A percentile compares a stretch with the other conserved stretches of the same genome.
These are phyloP conservation scores for Bellardia bayeri DNA, from an alignment of 2,888 invertebrate genomes.

Conservation along the genomic window DNA sequence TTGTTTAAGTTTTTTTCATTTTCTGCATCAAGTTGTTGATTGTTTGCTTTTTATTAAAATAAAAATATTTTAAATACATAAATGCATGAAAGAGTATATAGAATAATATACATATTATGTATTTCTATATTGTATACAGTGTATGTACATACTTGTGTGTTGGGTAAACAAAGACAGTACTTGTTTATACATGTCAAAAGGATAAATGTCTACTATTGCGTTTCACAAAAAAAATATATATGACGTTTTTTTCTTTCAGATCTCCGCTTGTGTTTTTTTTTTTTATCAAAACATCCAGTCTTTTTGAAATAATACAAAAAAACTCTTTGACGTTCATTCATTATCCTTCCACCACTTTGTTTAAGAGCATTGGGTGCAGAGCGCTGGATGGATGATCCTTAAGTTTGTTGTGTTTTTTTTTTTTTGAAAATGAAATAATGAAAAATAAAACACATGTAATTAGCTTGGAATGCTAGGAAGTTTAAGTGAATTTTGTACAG, in stretches of 20 bases:
- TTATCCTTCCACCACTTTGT: constrained; percentile 62
- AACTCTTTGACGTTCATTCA: constrained; percentile 71
- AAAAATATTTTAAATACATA: background rate
- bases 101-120: constrained; percentile 24
- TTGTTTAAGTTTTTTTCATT: constrained; percentile 1
- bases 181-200: constrained; percentile 72
- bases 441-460: constrained; percentile 23
- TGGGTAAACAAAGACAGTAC: constrained; percentile 70
- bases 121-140: constrained; percentile 10
- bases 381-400: constrained; percentile 69
- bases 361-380: constrained; percentile 59
- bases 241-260: constrained; percentile 61
- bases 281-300: constrained; percentile 38
- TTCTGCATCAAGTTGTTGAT: constrained; percentile 72
- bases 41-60: constrained; percentile 72
- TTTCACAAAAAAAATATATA: constrained; percentile 61
- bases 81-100: constrained; percentile 36
- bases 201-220: constrained; percentile 65
- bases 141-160: constrained; percentile 17
- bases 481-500: too few relatives aligned
- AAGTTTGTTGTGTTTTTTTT: constrained; percentile 37
- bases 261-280: constrained; percentile 42
- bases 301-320: constrained; percentile 1
- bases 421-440: constrained; percentile 35
- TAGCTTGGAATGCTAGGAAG: background rate